Evolutionary conservation across 2,797 vertebrate genomes (phyloP), one percentile per base, ranked within the genome.

Genomic region (Lepilemur ruficaudatus): DNA sequence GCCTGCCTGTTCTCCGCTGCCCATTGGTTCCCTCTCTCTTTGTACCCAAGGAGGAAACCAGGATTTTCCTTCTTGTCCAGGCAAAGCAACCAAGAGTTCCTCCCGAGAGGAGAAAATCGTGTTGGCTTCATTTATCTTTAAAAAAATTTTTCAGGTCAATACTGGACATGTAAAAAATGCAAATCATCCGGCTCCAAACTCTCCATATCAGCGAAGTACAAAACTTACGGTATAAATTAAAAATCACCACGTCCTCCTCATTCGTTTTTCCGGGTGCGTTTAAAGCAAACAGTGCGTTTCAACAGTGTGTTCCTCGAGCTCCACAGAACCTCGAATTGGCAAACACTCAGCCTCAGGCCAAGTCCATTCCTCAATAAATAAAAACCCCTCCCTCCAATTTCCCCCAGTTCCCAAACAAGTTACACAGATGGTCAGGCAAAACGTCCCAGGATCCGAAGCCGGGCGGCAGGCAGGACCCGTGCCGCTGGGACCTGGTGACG

Each of bases 281-380:
- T 61, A 38, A 96, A 96, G 97, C 72, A 92, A 96, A 89, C 30
- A 38, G 79, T 86, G 94, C 46, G 18, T 95, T 94, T 95, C 96
- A 98, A 93, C 96, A 61, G 83, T 69, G 89, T 52, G 6, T 94
- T 95, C 94, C 78, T 90, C 61, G 1, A 72, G 48, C 87, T 92
- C 97, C 84, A 48, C 91, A 76, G 97, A 97, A 91, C 88, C 23
- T 72, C n/a, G n/a, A 97, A 96, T 84, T 88, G 96, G 86, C 91
- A 90, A 94, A 97, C 89, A 96, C 89, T 97, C 96, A 98, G 98
- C 97, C 97, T 97, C 97, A 97, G 95, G 96, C 85, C 75, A 97
- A 98, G 95, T 98, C 97, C 98, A 89, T 82, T 91, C 96, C 95
- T 97, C 95, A 98, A 99, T 99, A 99, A 99, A 99, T 98, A 98